Evolutionary conservation across 1,140 invertebrate species (phyloP).

Genomic region (Mamestra configurata): DNA sequence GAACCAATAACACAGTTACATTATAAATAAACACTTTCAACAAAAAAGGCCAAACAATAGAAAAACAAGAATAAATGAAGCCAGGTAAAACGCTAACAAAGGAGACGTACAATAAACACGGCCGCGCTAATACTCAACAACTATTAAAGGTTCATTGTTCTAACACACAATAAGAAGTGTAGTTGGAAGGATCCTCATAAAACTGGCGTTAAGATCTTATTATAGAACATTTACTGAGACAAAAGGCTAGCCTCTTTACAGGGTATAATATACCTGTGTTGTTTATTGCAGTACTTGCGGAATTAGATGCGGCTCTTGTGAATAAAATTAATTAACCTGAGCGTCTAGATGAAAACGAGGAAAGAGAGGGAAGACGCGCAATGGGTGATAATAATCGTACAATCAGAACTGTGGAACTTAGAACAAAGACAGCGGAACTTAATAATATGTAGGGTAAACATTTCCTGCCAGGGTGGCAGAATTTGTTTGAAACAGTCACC

Average conservation of each 20-base stretch:
- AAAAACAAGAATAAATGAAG: slow-evolving; percentile 17
- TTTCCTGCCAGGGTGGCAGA: too few relatives aligned
- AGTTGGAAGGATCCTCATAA: slow-evolving; percentile 47
- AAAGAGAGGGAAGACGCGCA: not conserved
- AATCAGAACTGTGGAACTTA: not conserved
- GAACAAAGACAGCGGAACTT: not conserved
- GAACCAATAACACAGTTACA: slow-evolving; percentile 43
- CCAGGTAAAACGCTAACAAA: slow-evolving; percentile 33
- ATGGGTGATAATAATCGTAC: not conserved
- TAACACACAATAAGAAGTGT: slow-evolving; percentile 46
- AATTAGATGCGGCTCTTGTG: slow-evolving; percentile 38
- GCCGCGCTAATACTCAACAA: slow-evolving; percentile 42
- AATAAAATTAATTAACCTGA: slow-evolving; percentile 33
- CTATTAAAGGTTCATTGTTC: slow-evolving; percentile 48
- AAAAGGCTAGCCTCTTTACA: slow-evolving; percentile 42
- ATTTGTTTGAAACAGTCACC: too few relatives aligned
- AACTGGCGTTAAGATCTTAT: slow-evolving; percentile 50
- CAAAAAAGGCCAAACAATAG: slow-evolving; percentile 21
- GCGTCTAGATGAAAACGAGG: slow-evolving; percentile 1
- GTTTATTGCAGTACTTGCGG: slow-evolving; percentile 19
- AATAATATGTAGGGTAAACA: too few relatives aligned
- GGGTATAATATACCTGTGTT: slow-evolving; percentile 38
- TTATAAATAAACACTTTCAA: slow-evolving; percentile 42
- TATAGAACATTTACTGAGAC: slow-evolving; percentile 48
- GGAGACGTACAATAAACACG: not conserved